phyloP scores from a whole-genome alignment of 2,888 invertebrate species.

The Plemyria rubiginata region DNA sequence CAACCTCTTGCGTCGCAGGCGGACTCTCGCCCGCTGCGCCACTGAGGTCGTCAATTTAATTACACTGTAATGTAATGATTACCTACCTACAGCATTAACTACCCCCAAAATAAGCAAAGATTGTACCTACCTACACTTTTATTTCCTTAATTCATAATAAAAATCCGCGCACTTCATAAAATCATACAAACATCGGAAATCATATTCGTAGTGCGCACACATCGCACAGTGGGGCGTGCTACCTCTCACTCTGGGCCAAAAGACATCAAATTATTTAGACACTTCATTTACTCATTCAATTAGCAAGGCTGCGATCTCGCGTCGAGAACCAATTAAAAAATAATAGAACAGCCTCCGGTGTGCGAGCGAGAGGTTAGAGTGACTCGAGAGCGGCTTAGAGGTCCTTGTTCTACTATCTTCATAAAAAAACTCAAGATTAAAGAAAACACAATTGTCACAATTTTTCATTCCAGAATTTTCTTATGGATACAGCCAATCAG shows the following conservation, averaged over 20 bases:
- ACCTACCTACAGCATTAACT: no score
- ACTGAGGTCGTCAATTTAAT: no score
- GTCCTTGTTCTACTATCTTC: conserved; percentile 46
- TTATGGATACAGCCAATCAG: conserved; percentile 45
- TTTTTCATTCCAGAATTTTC: conserved; percentile 8
- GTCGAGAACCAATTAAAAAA: conserved; percentile 82
- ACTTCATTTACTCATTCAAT: conserved; percentile 82
- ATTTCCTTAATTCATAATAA: no score
- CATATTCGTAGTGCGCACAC: conserved; percentile 16
- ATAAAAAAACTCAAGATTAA: conserved; percentile 35
- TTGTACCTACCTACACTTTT: no score
- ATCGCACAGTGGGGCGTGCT: conserved; percentile 48
- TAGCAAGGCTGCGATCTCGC: conserved; percentile 74
- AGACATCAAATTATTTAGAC: conserved; percentile 80
- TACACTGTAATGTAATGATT: no score
- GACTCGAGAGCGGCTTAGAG: conserved; percentile 39
- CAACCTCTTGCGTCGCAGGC: no score
- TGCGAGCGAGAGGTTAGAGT: conserved; percentile 62
- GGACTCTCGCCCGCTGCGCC: no score
- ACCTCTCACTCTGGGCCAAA: conserved; percentile 62
- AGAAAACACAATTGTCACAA: conserved; percentile 18
- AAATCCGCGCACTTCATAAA: no score
- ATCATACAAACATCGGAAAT: not conserved
- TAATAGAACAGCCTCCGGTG: conserved; percentile 68
- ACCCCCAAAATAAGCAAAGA: no score